These are phyloP conservation scores for Galbula dea DNA, from an alignment of 2,113 vertebrate species.

Conservation along the genomic window DNA sequence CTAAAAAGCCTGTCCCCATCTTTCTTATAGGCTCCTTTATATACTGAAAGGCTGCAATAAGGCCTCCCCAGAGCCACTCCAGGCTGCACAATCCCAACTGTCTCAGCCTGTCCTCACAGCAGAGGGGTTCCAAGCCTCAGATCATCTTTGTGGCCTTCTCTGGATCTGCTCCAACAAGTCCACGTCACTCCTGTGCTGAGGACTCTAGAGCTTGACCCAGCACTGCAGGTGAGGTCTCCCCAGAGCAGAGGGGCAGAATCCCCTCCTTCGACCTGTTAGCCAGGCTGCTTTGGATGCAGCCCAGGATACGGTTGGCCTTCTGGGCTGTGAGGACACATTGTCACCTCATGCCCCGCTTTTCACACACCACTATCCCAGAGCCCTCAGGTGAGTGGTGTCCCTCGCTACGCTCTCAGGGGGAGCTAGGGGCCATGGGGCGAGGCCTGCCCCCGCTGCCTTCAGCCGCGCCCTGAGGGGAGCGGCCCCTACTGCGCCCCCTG, in stretches of 20 bases:
- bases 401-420: accelerated
- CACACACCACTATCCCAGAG: background rate
- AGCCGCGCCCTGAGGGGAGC: too few relatives aligned
- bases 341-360: background rate
- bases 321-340: background rate
- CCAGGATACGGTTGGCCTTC: background rate
- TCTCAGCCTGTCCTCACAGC: background rate
- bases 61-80: background rate
- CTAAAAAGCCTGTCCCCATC: background rate
- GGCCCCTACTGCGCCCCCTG: background rate
- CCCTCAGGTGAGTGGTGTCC: background rate
- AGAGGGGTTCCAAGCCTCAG: background rate
- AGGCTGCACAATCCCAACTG: background rate
- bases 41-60: background rate
- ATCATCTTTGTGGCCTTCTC: background rate
- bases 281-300: background rate
- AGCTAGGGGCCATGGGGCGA: accelerated
- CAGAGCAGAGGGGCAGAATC: background rate
- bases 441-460: background rate
- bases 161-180: background rate
- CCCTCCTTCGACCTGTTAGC: background rate
- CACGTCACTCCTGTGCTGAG: background rate
- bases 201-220: background rate
- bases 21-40: background rate
- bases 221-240: background rate